phyloP scores from a whole-genome alignment of 2,888 invertebrate genomes.

The Seira sanloemensis region DNA sequence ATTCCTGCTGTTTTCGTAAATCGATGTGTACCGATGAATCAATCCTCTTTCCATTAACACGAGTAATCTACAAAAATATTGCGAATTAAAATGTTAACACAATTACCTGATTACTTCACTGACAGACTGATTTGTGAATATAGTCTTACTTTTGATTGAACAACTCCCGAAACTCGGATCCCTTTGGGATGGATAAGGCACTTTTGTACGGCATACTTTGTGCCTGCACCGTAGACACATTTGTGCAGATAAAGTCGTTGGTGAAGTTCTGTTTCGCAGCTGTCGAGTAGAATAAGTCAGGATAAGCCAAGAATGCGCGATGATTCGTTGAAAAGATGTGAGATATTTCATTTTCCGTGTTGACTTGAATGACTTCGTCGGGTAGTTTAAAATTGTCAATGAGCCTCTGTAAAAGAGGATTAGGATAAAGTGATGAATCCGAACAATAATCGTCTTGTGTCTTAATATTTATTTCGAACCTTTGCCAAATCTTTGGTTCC shows the following conservation, averaged over 20 bases:
- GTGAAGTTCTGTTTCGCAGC: slow-evolving; percentile 54
- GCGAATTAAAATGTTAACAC: neutral
- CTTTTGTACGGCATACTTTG: slow-evolving; percentile 50
- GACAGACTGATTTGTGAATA: too few relatives aligned
- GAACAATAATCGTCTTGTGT: neutral
- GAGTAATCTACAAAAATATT: slow-evolving; percentile 33
- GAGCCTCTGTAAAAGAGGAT: slow-evolving; percentile 32
- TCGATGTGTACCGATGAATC: slow-evolving; percentile 40
- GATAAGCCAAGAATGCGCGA: slow-evolving; percentile 58
- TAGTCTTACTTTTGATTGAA: slow-evolving; percentile 61
- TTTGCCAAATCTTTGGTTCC: slow-evolving; percentile 31
- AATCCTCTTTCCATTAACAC: slow-evolving; percentile 59
- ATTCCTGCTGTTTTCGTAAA: slow-evolving; percentile 34
- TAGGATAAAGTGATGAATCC: neutral
- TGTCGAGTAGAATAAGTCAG: slow-evolving; percentile 62
- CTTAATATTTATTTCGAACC: neutral
- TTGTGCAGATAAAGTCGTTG: slow-evolving; percentile 48
- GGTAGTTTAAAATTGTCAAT: slow-evolving; percentile 28
- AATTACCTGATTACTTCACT: neutral
- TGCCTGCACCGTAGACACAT: slow-evolving; percentile 32
- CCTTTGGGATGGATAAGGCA: slow-evolving; percentile 64
- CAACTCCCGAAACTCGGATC: slow-evolving; percentile 53
- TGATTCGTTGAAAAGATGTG: slow-evolving; percentile 29
- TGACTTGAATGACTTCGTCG: slow-evolving; percentile 36
- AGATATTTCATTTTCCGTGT: slow-evolving; percentile 54